Base-by-base conservation (phyloP, 2,797 vertebrate genomes). In the Borostomias antarcticus region DNA sequence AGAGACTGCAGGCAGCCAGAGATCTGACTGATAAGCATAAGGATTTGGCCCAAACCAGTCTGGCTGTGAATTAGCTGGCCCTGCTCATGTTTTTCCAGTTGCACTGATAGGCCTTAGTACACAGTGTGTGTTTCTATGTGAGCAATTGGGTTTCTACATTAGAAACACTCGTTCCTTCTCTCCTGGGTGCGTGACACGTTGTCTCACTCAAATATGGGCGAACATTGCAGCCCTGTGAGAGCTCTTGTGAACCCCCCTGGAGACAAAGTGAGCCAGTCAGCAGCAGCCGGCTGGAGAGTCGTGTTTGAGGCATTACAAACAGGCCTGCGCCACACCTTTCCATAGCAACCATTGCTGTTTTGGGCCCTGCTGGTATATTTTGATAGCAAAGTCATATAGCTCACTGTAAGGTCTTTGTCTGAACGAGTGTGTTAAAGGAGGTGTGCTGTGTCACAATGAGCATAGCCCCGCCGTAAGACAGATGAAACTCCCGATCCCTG, bases 51-150 rank as follows among this genome's bases (percentile, higher is more conserved):
- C 79, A 69, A 87, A 88, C 87, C 84, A 81, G 83, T 86, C 84
- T 73, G 70, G 72, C 82, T 69, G 13, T 81, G 74, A 80, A 82
- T 82, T 82, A 85, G 70, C 66, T 81, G 79, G 78, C 59, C 50
- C 77, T 78, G 72, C 80, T 76, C 62, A 1, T 78, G 84, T 86
- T 89, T 88, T 88, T 89, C 86, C 82, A 83, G 85, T 89, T 86
- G 77, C 68, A 1, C 83, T 77, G 72, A 76, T 81, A 67, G 69
- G 74, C 69, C 60, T 29, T n/a, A n/a, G 28, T 28, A n/a, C n/a
- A 11, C 13, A 37, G 30, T 25, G 28, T 25, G 29, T 1, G 48
- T 58, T 11, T 8, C 3, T 62, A 52, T 6, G 19, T 25, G 10
- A 23, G 53, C 52, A n/a, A 51, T 70, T 0, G 3, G 26, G 58